Base-by-base conservation (phyloP, 2,113 vertebrate species). In the Acanthochromis polyacanthus region DNA sequence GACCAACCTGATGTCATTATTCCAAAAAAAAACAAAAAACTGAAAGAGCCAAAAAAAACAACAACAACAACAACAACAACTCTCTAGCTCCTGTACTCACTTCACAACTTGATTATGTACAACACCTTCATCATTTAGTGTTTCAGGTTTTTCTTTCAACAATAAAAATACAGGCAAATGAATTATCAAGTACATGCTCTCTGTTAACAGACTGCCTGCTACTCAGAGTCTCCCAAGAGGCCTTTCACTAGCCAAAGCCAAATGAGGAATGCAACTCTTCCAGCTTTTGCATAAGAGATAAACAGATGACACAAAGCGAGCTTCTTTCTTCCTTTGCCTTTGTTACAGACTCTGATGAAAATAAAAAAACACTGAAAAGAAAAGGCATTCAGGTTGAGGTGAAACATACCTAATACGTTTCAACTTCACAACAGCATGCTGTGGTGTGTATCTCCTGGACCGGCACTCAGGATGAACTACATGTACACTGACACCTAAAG, bases 341-440 rank as follows among this genome's bases (percentile, higher is more conserved):
- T 40, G 32, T 30, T 25, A 22, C 17, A 61, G 8, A 53, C 17
- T 25, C 0, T 0, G 10, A 20, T 60, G 16, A 25, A 25, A 25
- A n/a, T n/a, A n/a, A 11, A 25, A 58, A 58, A 28, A 46, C 16
- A 3, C 8, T 5, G 12, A 57, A 53, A 36, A 7, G 9, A 50
- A 59, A 64, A 63, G 8, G 38, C 32, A 23, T 43, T 9, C 17
- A 30, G n/a, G 57, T 0, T 22, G 10, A 43, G 59, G 38, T 3
- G 19, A 3, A 45, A 73, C 88, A 7, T 83, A 89, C 90, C 88
- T 87, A 85, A 75, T 87, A 46, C 67, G 25, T 68, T 79, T 51
- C 73, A 22, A 40, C 65, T 74, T 90, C 57, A 92, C 78, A 88
- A 87, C 46, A 78, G 58, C 88, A 90, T 89, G 63, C 60, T 85